Evolutionary conservation across 2,113 vertebrate species (phyloP).

Genomic region (Bombycilla garrulus): DNA sequence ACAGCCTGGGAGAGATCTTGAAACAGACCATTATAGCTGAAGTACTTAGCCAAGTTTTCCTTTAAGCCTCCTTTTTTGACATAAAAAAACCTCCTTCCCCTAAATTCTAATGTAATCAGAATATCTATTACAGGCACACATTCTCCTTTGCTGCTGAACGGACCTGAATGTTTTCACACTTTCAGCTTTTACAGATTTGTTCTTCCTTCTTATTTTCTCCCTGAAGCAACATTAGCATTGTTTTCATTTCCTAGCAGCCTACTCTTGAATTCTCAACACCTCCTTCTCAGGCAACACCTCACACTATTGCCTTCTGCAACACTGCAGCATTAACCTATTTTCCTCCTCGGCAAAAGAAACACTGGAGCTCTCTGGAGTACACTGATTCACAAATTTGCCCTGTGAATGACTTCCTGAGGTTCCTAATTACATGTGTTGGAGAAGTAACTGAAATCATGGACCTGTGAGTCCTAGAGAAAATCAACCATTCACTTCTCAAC

Average conservation of each 20-base stretch:
- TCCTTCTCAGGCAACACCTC: not conserved
- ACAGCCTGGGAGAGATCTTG: slow-evolving; percentile 4
- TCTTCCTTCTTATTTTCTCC: not conserved
- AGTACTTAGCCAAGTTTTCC: slow-evolving; percentile 17
- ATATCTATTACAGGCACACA: not conserved
- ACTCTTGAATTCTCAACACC: not conserved
- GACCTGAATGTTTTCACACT: not conserved
- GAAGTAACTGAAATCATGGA: not conserved
- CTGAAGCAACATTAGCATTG: slow-evolving; percentile 9
- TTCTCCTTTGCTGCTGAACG: not conserved
- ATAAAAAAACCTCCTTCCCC: not conserved
- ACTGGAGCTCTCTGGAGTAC: not conserved
- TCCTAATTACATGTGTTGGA: not conserved
- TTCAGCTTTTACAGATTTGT: slow-evolving; percentile 1
- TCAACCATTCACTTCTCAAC: not conserved
- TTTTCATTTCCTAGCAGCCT: not conserved
- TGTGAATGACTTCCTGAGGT: not conserved
- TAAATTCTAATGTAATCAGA: not conserved
- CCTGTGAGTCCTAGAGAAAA: not conserved
- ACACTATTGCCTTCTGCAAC: not conserved
- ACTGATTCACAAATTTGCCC: not conserved
- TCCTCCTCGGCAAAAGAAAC: not conserved
- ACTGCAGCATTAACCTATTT: not conserved
- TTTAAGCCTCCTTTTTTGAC: not conserved
- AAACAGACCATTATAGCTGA: slow-evolving; percentile 40